Evolutionary conservation across 2,113 vertebrate species (phyloP), one percentile per base, ranked within the genome.

Genomic region (Lophura nycthemera): DNA sequence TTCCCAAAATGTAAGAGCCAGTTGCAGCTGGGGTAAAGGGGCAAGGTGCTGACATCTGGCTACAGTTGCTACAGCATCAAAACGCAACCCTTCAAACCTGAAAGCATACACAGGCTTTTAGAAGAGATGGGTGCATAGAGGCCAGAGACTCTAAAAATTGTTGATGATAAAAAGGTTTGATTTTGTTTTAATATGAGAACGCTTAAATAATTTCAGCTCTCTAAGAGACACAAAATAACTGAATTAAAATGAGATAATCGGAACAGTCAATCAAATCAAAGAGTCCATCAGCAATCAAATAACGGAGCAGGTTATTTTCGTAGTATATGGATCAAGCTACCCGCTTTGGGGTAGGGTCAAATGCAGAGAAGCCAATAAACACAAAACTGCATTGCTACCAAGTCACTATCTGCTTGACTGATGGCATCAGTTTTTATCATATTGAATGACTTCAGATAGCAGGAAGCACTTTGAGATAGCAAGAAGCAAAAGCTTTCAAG

Each of bases 391-490:
- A 42, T 42, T 50, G 30, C 32, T 60, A 67, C 75, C 14, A 48
- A 57, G 7, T n/a, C 0, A 2, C n/a, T 45, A 69, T 27, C 54
- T 73, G 18, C 21, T 56, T 70, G 40, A 84, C 5, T 32, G 7
- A 25, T 89, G 27, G 32, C 0, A 0, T 11, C 1, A 0, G 9
- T 7, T 70, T 83, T 89, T 25, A 60, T 20, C 29, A 22, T 1
- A 34, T 0, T 38, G 43, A 42, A 87, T 47, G 66, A 50, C 12
- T 75, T 48, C 13, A 54, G 10, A 63, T 45, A 65, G 42, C 40
- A 73, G 34, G 20, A 65, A 81, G 34, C 16, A 71, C 34, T 43
- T 86, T 36, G 54, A 91, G 61, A 50, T 9, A 0, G 0, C 57
- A 85, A 72, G 19, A 78, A 36, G 3, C 34, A 71, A 60, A 59